phyloP scores from a whole-genome alignment of 2,888 invertebrate species.

The Phytoseiulus persimilis region DNA sequence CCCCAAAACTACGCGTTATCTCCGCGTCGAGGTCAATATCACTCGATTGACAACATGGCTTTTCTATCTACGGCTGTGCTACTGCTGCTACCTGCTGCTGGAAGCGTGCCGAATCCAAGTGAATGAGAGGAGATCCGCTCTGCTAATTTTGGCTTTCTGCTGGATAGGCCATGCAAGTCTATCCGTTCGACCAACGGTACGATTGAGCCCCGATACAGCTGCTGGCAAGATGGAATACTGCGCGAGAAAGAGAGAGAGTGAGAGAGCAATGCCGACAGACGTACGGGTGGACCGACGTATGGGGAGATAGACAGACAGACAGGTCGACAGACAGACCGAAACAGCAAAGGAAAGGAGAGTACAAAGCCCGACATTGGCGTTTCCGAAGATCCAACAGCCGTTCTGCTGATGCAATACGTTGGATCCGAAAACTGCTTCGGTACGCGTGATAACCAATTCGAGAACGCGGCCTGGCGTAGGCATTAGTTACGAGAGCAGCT shows the following conservation, averaged over 20 bases:
- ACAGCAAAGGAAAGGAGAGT: neutral
- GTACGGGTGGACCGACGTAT: neutral
- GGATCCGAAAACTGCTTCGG: neutral
- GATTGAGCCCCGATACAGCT: no score
- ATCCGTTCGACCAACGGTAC: no score
- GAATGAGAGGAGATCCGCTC: neutral
- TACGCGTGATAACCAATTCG: neutral
- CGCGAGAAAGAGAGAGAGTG: no score
- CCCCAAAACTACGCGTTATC: neutral
- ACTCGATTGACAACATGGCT: neutral
- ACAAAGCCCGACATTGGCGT: neutral
- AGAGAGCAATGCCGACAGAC: neutral
- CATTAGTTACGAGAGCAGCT: neutral
- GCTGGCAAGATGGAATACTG: no score
- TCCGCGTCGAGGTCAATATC: neutral
- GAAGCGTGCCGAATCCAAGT: neutral
- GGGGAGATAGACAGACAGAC: neutral
- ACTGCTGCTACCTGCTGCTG: neutral
- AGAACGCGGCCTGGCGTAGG: neutral
- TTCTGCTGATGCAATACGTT: neutral
- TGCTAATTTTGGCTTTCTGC: neutral
- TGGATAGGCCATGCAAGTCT: no score
- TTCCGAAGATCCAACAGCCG: neutral
- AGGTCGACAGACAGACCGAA: neutral
- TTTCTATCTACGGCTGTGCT: neutral